phyloP scores from a whole-genome alignment of 2,888 invertebrate species.

The Aphidius colemani region DNA sequence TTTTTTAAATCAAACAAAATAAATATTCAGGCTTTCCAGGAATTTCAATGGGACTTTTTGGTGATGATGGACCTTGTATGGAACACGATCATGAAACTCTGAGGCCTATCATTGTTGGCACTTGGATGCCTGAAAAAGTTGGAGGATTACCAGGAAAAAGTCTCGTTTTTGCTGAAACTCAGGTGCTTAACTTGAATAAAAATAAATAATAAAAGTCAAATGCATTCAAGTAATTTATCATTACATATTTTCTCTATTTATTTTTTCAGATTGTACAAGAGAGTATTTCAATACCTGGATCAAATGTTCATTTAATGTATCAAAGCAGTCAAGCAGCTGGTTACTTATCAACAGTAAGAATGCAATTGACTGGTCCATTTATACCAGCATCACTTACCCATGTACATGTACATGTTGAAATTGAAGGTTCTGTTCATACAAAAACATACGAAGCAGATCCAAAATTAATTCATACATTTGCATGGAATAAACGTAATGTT shows the following conservation, averaged over 20 bases:
- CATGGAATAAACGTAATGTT: conserved; percentile 97
- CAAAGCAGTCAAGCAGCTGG: conserved; percentile 94
- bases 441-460: conserved; percentile 96
- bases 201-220: no score
- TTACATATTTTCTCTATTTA: neutral
- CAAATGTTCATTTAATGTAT: conserved; percentile 91
- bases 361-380: conserved; percentile 80
- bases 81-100: conserved; percentile 87
- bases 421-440: conserved; percentile 90
- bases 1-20: conserved; percentile 36
- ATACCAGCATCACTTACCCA: conserved; percentile 82
- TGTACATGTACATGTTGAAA: conserved; percentile 90
- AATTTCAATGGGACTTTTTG: conserved; percentile 64
- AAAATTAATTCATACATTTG: conserved; percentile 91
- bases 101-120: conserved; percentile 84
- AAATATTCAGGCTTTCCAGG: conserved; percentile 62
- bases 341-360: conserved; percentile 90
- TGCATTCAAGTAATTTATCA: no score
- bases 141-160: conserved; percentile 82
- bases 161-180: conserved; percentile 88
- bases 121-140: conserved; percentile 88
- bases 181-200: conserved; percentile 63
- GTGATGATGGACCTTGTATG: conserved; percentile 70
- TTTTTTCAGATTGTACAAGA: conserved; percentile 87
- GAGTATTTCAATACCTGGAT: conserved; percentile 91